These are phyloP conservation scores for Tetheella fluctuosa DNA, from an alignment of 2,888 invertebrate genomes.

Conservation along the genomic window DNA sequence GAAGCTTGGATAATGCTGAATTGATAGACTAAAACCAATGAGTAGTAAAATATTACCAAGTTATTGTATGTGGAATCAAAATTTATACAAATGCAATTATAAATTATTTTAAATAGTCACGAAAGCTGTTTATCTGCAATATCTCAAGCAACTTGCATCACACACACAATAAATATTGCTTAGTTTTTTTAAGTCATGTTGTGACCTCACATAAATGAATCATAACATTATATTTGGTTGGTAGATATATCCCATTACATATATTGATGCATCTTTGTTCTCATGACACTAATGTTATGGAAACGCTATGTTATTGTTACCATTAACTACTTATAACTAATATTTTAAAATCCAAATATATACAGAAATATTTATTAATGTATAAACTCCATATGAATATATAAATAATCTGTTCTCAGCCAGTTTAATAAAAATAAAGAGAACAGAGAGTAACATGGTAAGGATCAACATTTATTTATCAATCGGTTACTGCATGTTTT, in stretches of 20 bases:
- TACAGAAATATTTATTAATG: conserved; percentile 66
- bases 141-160: neutral
- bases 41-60: neutral
- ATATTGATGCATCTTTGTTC: conserved; percentile 14
- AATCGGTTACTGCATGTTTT: neutral
- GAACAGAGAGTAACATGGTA: neutral
- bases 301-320: conserved; percentile 48
- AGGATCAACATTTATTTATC: neutral
- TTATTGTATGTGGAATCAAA: too few species aligned
- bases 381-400: conserved; percentile 32
- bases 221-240: conserved; percentile 17
- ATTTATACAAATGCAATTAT: neutral
- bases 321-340: conserved; percentile 79
- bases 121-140: neutral
- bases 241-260: conserved; percentile 20
- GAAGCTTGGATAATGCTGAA: neutral
- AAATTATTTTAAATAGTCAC: neutral
- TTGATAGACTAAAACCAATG: neutral
- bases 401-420: neutral
- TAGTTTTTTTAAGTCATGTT: neutral
- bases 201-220: conserved; percentile 20
- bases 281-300: conserved; percentile 29
- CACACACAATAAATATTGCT: neutral
- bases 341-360: conserved; percentile 72
- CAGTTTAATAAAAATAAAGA: neutral